These are phyloP conservation scores for Sebastes minor DNA, from an alignment of 2,797 vertebrate species.

Conservation along the genomic window DNA sequence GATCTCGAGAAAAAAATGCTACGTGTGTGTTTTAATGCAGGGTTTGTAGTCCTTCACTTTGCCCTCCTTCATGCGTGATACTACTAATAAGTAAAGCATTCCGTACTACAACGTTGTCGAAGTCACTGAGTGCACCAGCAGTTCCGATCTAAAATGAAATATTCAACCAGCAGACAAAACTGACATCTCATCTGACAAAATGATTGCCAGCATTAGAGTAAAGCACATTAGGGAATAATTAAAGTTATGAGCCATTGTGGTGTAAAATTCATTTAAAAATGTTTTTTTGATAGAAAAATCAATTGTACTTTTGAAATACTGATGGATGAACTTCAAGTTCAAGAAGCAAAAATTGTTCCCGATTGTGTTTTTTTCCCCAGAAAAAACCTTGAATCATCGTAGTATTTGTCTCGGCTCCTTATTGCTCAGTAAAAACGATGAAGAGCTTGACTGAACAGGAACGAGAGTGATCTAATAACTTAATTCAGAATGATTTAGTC, in stretches of 20 bases:
- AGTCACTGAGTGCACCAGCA: not conserved
- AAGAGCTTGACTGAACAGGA: conserved; percentile 4
- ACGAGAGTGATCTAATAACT: conserved; percentile 14
- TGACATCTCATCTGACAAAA: conserved; percentile 34
- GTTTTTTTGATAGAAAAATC: conserved; percentile 1
- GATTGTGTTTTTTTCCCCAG: not conserved
- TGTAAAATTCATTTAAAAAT: not conserved
- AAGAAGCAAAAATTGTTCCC: not conserved
- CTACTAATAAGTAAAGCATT: conserved; percentile 5
- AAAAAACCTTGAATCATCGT: conserved; percentile 3
- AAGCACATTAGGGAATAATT: conserved; percentile 35
- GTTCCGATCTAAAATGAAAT: conserved; percentile 2
- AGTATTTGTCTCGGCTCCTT: not conserved
- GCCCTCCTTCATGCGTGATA: not conserved
- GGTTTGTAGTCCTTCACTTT: conserved; percentile 1
- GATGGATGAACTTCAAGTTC: not conserved
- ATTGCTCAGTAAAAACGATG: not conserved
- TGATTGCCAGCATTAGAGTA: conserved; percentile 15
- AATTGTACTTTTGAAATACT: conserved; percentile 7
- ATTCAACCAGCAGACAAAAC: conserved; percentile 3
- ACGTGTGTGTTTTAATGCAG: not conserved
- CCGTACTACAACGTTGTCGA: not conserved
- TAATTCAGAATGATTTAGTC: conserved; percentile 7
- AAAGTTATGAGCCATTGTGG: conserved; percentile 12
- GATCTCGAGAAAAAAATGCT: conserved; percentile 20